Base-by-base conservation (phyloP, 2,888 invertebrate genomes). In the Scaptomyza caliginosa region DNA sequence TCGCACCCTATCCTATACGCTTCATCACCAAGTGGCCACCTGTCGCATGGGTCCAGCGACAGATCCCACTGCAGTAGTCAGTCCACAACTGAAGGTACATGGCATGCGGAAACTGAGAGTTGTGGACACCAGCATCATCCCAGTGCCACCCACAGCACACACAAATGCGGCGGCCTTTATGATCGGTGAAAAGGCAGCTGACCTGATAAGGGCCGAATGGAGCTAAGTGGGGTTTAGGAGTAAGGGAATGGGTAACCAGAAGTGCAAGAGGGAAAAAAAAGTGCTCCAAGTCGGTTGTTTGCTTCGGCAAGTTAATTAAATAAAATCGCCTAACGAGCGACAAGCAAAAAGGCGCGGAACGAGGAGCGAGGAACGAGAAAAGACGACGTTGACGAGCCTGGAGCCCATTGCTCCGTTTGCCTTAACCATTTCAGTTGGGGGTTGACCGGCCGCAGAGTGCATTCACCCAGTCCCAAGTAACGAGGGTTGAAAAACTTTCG, bases 181-280 rank as follows among this genome's bases (percentile, higher is more conserved):
- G 93, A 93, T 95, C 48, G 95, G 94, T 0, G 95, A 95, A 89
- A 95, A 94, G 86, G 94, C 93, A 1, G 93, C 94, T 0, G 94
- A 95, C 88, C 91, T 95, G 88, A 93, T 95, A 16, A 63, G 60
- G 8, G 46, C 39, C 42, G 79, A 81, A 3, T 84, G 83, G 83
- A 55, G 43, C 5, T 82, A 57, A 69, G 23, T 16, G 0, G 57
- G 77, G 91, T n/a, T n/a, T n/a, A n/a, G 4, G 55, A 95, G 28
- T 0, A 28, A 92, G 11, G 13, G 19, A 16, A 17, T 19, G 38
- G 19, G 50, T 8, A 62, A 7, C 16, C 19, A 34, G 17, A 55
- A 45, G 48, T 21, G 21, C 21, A 32, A 19, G 10, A 19, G 13
- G 6, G 17, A 17, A n/a, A 19, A 45, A 28, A 17, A 13, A 46